These are phyloP conservation scores for Caerostris extrusa DNA, from an alignment of 1,140 invertebrate genomes.

Conservation along the genomic window DNA sequence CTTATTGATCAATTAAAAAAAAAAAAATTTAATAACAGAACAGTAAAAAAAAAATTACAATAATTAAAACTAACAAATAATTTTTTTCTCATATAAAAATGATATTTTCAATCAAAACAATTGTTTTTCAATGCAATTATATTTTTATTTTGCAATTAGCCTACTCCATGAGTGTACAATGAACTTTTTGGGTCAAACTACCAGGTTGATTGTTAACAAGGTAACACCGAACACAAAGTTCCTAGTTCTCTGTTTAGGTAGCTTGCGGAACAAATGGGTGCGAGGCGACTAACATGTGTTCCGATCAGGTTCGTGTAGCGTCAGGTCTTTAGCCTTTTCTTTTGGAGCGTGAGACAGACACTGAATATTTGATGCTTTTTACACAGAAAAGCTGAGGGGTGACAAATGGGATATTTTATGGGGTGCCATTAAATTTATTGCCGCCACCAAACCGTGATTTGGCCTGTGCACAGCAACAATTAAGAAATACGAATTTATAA, in stretches of 20 bases:
- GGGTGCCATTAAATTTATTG: background rate
- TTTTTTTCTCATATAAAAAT: too few relatives aligned
- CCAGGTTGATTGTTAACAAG: background rate
- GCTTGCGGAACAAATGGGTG: background rate
- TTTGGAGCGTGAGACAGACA: background rate
- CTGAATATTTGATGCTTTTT: slow-evolving; percentile 15
- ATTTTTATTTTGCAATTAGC: too few relatives aligned
- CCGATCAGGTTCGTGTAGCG: background rate
- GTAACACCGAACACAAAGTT: background rate
- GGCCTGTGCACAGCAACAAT: too few relatives aligned
- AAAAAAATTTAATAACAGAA: too few relatives aligned
- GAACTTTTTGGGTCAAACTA: background rate
- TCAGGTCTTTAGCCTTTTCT: slow-evolving; percentile 42
- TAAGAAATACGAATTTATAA: too few relatives aligned
- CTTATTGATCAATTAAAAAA: too few relatives aligned
- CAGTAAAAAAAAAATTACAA: too few relatives aligned
- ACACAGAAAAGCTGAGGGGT: background rate
- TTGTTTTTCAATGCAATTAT: too few relatives aligned
- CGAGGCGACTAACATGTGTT: background rate
- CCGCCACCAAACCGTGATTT: too few relatives aligned
- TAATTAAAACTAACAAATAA: too few relatives aligned
- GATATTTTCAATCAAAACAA: too few relatives aligned
- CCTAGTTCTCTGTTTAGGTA: background rate
- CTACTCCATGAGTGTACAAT: background rate
- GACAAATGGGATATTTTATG: background rate